Conservation (phyloP, 2,888 invertebrate species). For the Thelaira solivaga region DNA sequence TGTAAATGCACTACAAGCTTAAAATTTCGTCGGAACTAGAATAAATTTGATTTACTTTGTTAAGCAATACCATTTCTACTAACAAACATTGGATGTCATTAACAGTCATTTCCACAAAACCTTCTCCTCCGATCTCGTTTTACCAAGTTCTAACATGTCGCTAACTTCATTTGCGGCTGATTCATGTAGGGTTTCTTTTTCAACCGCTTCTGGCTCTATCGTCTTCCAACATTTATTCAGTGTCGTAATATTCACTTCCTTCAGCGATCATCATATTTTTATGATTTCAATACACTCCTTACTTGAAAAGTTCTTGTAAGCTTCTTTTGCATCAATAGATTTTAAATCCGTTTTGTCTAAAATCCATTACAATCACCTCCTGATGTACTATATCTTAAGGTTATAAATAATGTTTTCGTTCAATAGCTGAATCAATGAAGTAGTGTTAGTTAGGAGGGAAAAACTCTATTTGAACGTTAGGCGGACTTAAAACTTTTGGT, state of each 20-base stretch:
- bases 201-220: slow-evolving; percentile 21
- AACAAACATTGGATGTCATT: slow-evolving; percentile 25
- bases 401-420: slow-evolving; percentile 39
- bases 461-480: neutral
- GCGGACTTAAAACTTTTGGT: neutral
- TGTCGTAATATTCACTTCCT: slow-evolving; percentile 16
- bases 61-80: no score
- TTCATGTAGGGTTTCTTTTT: slow-evolving; percentile 29
- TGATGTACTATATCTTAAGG: slow-evolving; percentile 10
- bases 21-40: no score
- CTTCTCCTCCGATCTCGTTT: slow-evolving; percentile 37
- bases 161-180: slow-evolving; percentile 28
- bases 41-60: no score
- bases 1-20: no score
- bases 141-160: neutral
- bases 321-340: slow-evolving; percentile 6
- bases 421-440: slow-evolving; percentile 33
- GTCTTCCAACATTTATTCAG: slow-evolving; percentile 28
- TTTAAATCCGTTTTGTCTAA: slow-evolving; percentile 21
- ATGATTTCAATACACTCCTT: slow-evolving; percentile 13
- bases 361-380: slow-evolving; percentile 3
- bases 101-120: slow-evolving; percentile 36
- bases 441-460: slow-evolving; percentile 1
- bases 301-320: slow-evolving; percentile 29
- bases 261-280: slow-evolving; percentile 1